Percentiles rank a stretch among this genome's conserved stretches.
phyloP scores from a whole-genome alignment of 2,888 invertebrate species.

The Syrphus vitripennis region DNA sequence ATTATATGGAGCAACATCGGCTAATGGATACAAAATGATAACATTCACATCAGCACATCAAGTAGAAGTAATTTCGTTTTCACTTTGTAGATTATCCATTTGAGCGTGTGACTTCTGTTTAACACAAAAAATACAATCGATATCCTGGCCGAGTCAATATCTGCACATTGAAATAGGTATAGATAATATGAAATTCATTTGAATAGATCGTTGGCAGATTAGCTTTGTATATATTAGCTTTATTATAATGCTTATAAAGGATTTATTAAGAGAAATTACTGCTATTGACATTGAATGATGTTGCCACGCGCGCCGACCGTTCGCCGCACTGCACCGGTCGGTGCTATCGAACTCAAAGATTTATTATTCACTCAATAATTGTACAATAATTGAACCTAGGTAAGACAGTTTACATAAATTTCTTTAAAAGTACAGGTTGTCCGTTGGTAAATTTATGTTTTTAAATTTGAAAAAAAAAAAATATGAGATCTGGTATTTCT shows the following conservation, averaged over 20 bases:
- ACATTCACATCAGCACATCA: slow-evolving; percentile 65
- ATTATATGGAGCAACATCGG: slow-evolving; percentile 34
- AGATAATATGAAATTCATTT: not conserved
- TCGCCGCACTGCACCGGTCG: no score
- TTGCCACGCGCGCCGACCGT: not conserved
- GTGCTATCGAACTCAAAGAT: no score
- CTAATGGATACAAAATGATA: slow-evolving; percentile 66
- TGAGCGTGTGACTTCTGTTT: slow-evolving; percentile 61
- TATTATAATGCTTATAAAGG: not conserved
- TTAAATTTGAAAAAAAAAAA: no score
- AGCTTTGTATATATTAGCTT: not conserved
- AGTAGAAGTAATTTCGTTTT: slow-evolving; percentile 69
- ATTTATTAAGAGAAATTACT: not conserved
- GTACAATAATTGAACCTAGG: no score
- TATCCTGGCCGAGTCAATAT: not conserved
- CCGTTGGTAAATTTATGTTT: no score
- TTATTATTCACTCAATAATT: no score
- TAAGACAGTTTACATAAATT: no score
- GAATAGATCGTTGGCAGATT: slow-evolving; percentile 2
- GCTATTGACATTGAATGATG: not conserved
- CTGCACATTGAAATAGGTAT: not conserved
- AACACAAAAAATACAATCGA: slow-evolving; percentile 3
- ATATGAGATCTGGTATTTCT: no score
- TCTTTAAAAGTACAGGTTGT: no score
- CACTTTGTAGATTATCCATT: slow-evolving; percentile 67